Conservation (phyloP, 1,140 invertebrate genomes). For the Oncopodura yosiiana region DNA sequence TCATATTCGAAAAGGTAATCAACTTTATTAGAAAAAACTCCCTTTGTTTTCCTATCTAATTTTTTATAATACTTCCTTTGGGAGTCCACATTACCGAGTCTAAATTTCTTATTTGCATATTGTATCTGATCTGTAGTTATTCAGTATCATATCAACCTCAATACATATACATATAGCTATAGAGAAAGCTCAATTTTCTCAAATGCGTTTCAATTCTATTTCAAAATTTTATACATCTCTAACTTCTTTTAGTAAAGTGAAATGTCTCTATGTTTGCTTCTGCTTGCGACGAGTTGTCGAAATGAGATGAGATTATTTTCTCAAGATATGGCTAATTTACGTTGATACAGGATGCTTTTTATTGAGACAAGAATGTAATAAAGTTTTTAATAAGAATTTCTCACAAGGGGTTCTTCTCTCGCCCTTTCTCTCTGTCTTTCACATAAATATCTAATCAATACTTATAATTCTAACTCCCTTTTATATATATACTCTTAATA, state of each 20-base stretch:
- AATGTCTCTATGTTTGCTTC: not conserved
- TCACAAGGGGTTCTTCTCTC: not conserved
- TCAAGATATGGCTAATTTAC: slow-evolving; percentile 17
- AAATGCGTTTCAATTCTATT: not conserved
- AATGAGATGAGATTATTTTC: slow-evolving; percentile 15
- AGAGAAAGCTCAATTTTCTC: not conserved
- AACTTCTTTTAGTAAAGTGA: not conserved
- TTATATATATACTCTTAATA: not conserved
- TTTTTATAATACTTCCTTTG: slow-evolving; percentile 28
- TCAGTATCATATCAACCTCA: not conserved
- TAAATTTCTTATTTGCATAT: slow-evolving; percentile 19
- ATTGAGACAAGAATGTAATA: slow-evolving; percentile 19
- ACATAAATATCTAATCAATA: too few species aligned
- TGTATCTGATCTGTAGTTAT: not conserved
- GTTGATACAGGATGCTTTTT: slow-evolving; percentile 15
- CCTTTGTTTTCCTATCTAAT: slow-evolving; percentile 30
- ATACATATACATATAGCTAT: not conserved
- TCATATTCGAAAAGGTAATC: too few species aligned
- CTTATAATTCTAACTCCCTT: too few species aligned
- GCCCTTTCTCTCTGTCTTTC: too few species aligned
- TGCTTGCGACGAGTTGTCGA: not conserved
- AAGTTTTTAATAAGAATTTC: slow-evolving; percentile 17
- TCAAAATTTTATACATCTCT: not conserved
- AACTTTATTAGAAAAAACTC: slow-evolving; percentile 26
- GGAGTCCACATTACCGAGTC: slow-evolving; percentile 13